Evolutionary conservation across 2,888 invertebrate genomes (phyloP).

Genomic region (Epistrophella euchroma): DNA sequence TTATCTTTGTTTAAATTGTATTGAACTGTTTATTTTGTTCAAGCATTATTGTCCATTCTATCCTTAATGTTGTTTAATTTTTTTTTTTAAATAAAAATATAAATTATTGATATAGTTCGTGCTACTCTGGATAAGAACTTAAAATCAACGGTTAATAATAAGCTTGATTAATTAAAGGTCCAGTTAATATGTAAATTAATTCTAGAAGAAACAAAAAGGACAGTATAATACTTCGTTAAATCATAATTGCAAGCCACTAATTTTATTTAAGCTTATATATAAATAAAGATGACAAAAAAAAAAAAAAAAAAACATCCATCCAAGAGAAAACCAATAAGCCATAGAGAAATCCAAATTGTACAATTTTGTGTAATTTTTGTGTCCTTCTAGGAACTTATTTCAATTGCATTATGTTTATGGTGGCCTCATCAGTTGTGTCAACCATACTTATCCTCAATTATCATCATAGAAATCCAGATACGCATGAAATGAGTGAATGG

Average conservation of each 20-base stretch:
- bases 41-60: too few relatives aligned
- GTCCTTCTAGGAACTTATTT: constrained; percentile 95
- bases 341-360: constrained; percentile 77
- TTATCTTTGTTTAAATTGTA: too few relatives aligned
- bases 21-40: too few relatives aligned
- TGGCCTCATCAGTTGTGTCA: constrained; percentile 98
- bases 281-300: constrained; percentile 5
- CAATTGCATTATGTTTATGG: constrained; percentile 99
- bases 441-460: constrained; percentile 99
- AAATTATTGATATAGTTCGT: constrained; percentile 5
- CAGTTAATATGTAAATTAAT: neutral
- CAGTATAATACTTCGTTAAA: constrained; percentile 23
- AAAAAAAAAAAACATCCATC: constrained; percentile 46
- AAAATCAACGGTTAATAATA: neutral
- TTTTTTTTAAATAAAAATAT: neutral
- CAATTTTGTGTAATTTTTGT: constrained; percentile 84
- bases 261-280: constrained; percentile 50
- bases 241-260: constrained; percentile 51
- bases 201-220: constrained; percentile 6
- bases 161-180: neutral
- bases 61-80: too few relatives aligned
- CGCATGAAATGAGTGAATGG: constrained; percentile 98
- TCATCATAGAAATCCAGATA: constrained; percentile 98
- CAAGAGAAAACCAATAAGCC: constrained; percentile 64
- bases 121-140: neutral